Evolutionary conservation across 2,113 vertebrate species (phyloP), one percentile per base, ranked within the genome.

Genomic region (Oxyruncus cristatus): DNA sequence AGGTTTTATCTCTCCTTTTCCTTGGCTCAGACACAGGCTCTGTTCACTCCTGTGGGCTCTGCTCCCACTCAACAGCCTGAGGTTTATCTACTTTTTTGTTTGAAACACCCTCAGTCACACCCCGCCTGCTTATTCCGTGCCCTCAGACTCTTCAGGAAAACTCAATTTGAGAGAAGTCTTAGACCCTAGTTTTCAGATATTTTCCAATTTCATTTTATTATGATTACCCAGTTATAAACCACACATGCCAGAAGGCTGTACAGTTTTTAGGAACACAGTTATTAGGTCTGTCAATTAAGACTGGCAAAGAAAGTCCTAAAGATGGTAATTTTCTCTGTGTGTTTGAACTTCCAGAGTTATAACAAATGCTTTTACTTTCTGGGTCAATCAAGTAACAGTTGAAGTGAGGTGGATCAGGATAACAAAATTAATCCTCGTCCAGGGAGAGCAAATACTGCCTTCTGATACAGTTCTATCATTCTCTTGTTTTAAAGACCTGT

Each of bases 301-400:
- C 50, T 93, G 70, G 47, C 71, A 93, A 93, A 89, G 90, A 59
- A 91, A 89, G 90, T 53, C 82, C 82, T 53, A 88, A 47, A 73
- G 82, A 81, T 94, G 49, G 14, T n/a, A 4, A 59, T 92, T 74
- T 94, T 61, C 52, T 85, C n/a, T 35, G 30, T 78, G 20, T 68
- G 75, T 55, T 49, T 74, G 22, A 24, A 74, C 92, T 94, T 94
- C 59, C 79, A 95, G 26, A 50, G 21, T 77, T 65, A 4, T 15
- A 85, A 77, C 42, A 50, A 74, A 53, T 41, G 16, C 9, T 97
- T 96, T 88, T 35, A 52, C 52, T 84, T 72, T 75, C 79, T 53
- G 47, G 11, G 14, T 85, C 22, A 77, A 56, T 65, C 28, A 85
- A 94, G 59, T 68, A 33, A 58, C 12, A 93, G 44, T 4, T 78